Evolutionary conservation across 2,113 vertebrate genomes (phyloP).

Genomic region (Cochlearius cochlearius): DNA sequence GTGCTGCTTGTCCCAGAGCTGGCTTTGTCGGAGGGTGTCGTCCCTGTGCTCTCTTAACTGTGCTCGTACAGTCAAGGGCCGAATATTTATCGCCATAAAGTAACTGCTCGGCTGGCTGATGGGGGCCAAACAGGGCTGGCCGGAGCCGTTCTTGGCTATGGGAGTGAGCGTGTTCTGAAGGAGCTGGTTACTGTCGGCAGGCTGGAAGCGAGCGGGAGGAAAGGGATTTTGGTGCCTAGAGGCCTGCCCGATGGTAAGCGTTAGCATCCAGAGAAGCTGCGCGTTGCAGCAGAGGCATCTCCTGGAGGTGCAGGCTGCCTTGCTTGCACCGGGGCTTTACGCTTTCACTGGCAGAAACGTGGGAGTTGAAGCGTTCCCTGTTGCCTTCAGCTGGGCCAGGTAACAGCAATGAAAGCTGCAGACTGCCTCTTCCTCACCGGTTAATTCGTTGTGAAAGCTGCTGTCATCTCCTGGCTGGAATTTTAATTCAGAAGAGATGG

Average conservation of each 20-base stretch:
- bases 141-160: background rate
- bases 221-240: background rate
- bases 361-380: background rate
- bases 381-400: background rate
- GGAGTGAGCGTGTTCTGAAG: background rate
- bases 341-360: background rate
- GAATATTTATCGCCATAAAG: background rate
- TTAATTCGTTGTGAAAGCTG: background rate
- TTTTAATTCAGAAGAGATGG: background rate
- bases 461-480: background rate
- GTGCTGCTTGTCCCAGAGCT: background rate
- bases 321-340: accelerated
- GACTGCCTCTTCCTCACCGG: background rate
- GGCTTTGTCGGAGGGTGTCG: background rate
- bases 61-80: background rate
- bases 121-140: background rate
- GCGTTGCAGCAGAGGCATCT: background rate
- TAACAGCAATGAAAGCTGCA: background rate
- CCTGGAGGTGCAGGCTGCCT: background rate
- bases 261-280: background rate
- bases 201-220: background rate
- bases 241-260: background rate
- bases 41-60: background rate
- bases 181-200: background rate
- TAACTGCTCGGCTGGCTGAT: background rate